Percentiles rank a stretch among this genome's conserved stretches.
These are phyloP conservation scores for Erpobdella octoculata DNA, from an alignment of 2,888 invertebrate genomes.

Conservation along the genomic window DNA sequence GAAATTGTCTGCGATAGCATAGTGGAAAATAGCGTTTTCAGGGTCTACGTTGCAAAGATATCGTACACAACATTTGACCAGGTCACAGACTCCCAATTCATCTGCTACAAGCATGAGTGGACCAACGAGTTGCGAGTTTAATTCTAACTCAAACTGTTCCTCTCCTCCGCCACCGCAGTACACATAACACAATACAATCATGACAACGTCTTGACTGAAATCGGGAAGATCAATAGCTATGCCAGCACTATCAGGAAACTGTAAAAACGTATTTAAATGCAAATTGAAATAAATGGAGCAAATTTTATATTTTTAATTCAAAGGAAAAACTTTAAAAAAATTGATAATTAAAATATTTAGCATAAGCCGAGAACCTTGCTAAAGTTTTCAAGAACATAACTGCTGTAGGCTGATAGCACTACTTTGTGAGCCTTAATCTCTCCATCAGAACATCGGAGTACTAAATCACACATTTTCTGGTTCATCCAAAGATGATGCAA, in stretches of 20 bases:
- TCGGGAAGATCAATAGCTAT: slow-evolving; percentile 30
- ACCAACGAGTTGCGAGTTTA: slow-evolving; percentile 28
- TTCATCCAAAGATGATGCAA: slow-evolving; percentile 28
- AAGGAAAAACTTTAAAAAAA: not conserved
- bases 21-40: slow-evolving; percentile 28
- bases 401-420: slow-evolving; percentile 30
- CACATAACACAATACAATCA: slow-evolving; percentile 28
- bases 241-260: slow-evolving; percentile 30
- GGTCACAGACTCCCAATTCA: slow-evolving; percentile 30
- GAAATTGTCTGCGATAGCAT: slow-evolving; percentile 31
- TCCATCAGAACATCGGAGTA: slow-evolving; percentile 28
- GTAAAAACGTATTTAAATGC: not conserved
- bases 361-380: slow-evolving; percentile 22
- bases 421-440: slow-evolving; percentile 31
- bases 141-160: slow-evolving; percentile 28
- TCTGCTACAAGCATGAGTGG: slow-evolving; percentile 28
- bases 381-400: slow-evolving; percentile 29
- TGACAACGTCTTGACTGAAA: slow-evolving; percentile 27
- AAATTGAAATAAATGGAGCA: not conserved
- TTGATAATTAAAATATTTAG: not conserved
- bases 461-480: slow-evolving; percentile 31
- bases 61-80: slow-evolving; percentile 25
- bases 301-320: not conserved
- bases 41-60: slow-evolving; percentile 23
- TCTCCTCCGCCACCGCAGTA: slow-evolving; percentile 27